Conservation (phyloP, 1,140 invertebrate genomes). For the Acromyrmex charruanus region DNA sequence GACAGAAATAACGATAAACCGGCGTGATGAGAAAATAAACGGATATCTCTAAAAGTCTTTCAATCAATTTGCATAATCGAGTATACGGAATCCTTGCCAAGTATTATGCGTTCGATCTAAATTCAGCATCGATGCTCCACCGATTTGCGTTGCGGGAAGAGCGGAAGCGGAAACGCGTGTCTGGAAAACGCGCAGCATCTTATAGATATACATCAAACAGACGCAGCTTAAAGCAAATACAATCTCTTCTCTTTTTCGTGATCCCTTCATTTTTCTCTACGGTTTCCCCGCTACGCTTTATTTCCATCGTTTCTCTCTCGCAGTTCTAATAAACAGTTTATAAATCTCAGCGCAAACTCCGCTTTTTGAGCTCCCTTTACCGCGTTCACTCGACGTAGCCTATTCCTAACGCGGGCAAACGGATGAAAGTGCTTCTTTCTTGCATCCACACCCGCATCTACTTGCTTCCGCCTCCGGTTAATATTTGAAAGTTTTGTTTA, state of each 20-base stretch:
- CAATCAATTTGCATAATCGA: slow-evolving; percentile 18
- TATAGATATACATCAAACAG: neutral
- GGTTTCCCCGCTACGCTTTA: slow-evolving; percentile 12
- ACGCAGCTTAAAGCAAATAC: slow-evolving; percentile 22
- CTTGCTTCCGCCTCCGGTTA: slow-evolving; percentile 24
- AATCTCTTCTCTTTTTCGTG: neutral
- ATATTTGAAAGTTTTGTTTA: slow-evolving; percentile 46
- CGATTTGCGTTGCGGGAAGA: neutral
- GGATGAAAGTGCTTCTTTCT: slow-evolving; percentile 19
- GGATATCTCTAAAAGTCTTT: neutral
- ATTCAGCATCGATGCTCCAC: neutral
- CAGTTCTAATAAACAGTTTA: slow-evolving; percentile 62
- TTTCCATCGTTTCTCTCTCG: slow-evolving; percentile 5
- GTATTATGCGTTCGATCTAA: neutral
- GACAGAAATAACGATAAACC: slow-evolving; percentile 10
- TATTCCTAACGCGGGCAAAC: slow-evolving; percentile 35
- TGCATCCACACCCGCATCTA: neutral
- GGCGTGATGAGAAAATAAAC: neutral
- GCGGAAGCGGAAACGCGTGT: neutral
- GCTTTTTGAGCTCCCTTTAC: slow-evolving; percentile 32
- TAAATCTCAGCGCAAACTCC: slow-evolving; percentile 50
- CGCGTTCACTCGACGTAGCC: slow-evolving; percentile 32
- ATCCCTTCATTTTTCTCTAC: slow-evolving; percentile 32
- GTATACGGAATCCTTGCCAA: neutral
- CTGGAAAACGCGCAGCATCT: neutral